phyloP scores from a whole-genome alignment of 2,113 vertebrate species.

The Hippotragus niger region DNA sequence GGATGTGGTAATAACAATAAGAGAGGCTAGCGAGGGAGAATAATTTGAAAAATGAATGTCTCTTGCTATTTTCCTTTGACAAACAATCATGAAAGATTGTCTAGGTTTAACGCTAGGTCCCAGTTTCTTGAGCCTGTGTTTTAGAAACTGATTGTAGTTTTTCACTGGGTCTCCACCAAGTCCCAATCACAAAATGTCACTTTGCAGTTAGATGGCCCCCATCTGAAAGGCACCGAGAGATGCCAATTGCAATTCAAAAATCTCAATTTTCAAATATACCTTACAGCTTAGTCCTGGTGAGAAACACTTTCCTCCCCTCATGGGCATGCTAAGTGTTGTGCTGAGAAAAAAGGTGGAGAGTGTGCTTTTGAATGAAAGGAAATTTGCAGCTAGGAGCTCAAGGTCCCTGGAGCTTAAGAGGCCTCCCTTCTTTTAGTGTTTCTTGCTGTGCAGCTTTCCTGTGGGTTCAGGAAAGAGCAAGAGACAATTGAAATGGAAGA shows the following conservation, averaged over 20 bases:
- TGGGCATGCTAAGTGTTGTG: conserved; percentile 24
- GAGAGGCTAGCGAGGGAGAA: conserved; percentile 41
- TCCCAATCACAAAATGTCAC: conserved; percentile 63
- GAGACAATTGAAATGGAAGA: conserved; percentile 7
- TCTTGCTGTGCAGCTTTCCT: background rate
- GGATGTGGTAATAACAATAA: conserved; percentile 44
- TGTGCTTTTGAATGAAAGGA: conserved; percentile 68
- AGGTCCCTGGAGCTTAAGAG: conserved; percentile 34
- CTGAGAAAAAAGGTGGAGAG: conserved; percentile 25
- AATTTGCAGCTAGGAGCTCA: conserved; percentile 40
- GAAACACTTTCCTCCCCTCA: conserved; percentile 24
- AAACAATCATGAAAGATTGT: conserved; percentile 50
- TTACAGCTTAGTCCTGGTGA: conserved; percentile 40
- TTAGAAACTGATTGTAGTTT: conserved; percentile 56
- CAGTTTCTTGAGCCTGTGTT: conserved; percentile 44
- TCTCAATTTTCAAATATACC: conserved; percentile 65
- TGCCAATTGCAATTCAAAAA: conserved; percentile 57
- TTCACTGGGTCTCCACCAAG: background rate
- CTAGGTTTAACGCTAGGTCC: conserved; percentile 20
- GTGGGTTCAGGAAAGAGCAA: background rate
- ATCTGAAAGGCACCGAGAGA: conserved; percentile 23
- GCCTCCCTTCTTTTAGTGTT: background rate
- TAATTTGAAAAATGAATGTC: conserved; percentile 59
- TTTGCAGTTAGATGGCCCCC: conserved; percentile 55
- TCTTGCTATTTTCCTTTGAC: conserved; percentile 58